Conservation (phyloP, 2,113 vertebrate genomes). For the Psephotus haematonotus region DNA sequence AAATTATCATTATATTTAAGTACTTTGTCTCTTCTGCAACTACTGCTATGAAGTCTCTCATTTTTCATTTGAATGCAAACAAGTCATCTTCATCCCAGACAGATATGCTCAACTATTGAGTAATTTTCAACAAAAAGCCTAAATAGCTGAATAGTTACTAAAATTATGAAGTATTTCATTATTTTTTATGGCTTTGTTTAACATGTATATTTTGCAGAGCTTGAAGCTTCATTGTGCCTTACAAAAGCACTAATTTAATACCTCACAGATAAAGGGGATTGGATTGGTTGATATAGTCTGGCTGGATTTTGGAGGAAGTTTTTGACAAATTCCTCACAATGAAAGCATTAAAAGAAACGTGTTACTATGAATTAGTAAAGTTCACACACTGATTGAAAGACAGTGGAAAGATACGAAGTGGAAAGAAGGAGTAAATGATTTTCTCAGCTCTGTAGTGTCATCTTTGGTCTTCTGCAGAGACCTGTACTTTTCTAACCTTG, state of each 20-base stretch:
- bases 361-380: neutral
- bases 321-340: neutral
- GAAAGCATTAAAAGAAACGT: neutral
- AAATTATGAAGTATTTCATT: neutral
- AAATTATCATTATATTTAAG: neutral
- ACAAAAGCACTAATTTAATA: neutral
- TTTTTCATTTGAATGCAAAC: neutral
- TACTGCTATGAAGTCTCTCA: neutral
- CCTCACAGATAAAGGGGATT: neutral
- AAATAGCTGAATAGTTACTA: neutral
- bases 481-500: neutral
- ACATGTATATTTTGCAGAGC: neutral
- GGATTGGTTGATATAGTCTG: accelerated
- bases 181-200: neutral
- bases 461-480: neutral
- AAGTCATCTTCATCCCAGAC: neutral
- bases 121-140: neutral
- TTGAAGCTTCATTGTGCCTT: neutral
- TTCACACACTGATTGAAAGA: neutral
- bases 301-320: neutral
- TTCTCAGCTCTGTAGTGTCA: neutral
- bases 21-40: neutral
- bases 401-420: neutral
- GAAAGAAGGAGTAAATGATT: neutral
- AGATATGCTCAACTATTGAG: neutral